Evolutionary conservation across 2,888 invertebrate species (phyloP), one percentile per base, ranked within the genome.

Genomic region (Volucella zonaria): DNA sequence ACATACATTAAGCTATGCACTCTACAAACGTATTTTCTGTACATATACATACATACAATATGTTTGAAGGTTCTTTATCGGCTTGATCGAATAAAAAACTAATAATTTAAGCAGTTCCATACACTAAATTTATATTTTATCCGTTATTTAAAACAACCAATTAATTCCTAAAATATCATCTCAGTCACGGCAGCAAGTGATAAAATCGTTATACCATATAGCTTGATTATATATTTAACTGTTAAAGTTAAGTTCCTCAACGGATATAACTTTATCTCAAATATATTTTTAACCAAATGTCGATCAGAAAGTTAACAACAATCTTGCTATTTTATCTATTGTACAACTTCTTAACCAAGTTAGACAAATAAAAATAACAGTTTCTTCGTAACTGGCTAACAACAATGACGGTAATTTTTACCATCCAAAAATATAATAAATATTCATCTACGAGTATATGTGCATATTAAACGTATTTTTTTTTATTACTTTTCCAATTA

Each of bases 131-230:
- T 12, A 31, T 12, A 58, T 58, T 68, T 6, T 23, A 66, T 43
- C 14, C 40, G n/a, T 70, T 58, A 70, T 59, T 58, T 56, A 43
- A 12, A 23, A 12, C 18, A 40, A 47, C 38, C 49, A 70, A 49
- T 70, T 1, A 47, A 58, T 58, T 58, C 8, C 12, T 54, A 23
- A 3, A 43, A 58, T 38, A 58, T 45, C 38, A 15, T 54, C 31
- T 12, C 2, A 6, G 12, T 12, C 43, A 45, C 67, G 67, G 43
- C 54, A 56, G 38, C 70, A 40, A 40, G 47, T 58, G 31, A 56
- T 31, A 31, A 31, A 31, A 31, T 6, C 31, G 31, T n/a, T n/a
- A n/a, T n/a, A n/a, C 2, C 31, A 31, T 6, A 6, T 31, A 6
- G 31, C 31, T 31, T 31, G 3, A 31, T 31, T 31, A 31, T 6